Base-by-base conservation (phyloP, 2,113 vertebrate genomes). In the Podocnemis expansa region DNA sequence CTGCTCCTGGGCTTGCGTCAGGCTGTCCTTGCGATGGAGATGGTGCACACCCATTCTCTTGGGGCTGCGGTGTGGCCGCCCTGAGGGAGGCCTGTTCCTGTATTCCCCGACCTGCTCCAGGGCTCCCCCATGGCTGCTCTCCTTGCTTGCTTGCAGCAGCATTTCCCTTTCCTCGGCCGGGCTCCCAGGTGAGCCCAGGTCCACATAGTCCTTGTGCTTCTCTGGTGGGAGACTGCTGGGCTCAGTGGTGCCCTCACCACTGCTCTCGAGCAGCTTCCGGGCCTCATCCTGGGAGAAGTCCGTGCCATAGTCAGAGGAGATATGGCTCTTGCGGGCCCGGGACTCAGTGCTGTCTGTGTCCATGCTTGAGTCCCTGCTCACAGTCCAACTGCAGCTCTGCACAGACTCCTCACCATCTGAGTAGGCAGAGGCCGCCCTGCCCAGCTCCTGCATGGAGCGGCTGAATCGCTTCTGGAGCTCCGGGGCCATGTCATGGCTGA, bases 31-130 rank as follows among this genome's bases (percentile, higher is more conserved):
- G 80, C 99, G 99, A 97, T 99, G 99, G 45, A 99, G 98, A 91
- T 99, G 99, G 96, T 99, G 99, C 21, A 99, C 99, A 0, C 99
- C 99, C 99, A 99, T 99, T 89, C 99, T 98, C 96, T 99, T 99
- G 45, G 99, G 99, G 96, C 99, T 99, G 94, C 99, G 99, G 94
- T 98, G 99, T 0, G 98, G 99, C 3, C 99, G 98, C 80, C 88
- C 87, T 34, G 97, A 93, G 73, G 94, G 96, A 54, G 96, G 98
- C 89, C 98, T 98, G 87, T 96, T 97, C 58, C 92, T 98, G 52
- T 93, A 94, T 84, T 96, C 93, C 85, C 89, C 85, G 1, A 34
- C 90, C 93, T 93, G 91, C n/a, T 98, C 97, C 25, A 93, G 94
- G 45, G 73, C 19, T 27, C 76, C 63, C 91, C 88, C 96, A 49